Conservation (phyloP, 2,797 vertebrate genomes). For the Enoplosus armatus region DNA sequence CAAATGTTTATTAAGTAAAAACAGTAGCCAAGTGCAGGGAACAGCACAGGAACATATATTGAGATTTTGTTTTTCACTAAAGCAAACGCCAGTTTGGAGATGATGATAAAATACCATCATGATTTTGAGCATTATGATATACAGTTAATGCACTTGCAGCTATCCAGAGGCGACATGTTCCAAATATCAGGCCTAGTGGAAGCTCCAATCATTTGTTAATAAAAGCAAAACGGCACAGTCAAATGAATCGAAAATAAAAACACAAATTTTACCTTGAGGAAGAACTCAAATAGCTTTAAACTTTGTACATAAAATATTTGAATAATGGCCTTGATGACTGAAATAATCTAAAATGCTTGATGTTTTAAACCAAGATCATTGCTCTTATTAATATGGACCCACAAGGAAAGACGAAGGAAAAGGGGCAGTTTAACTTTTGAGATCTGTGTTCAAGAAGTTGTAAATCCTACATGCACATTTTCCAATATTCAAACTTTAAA, state of each 20-base stretch:
- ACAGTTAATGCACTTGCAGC: neutral
- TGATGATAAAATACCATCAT: neutral
- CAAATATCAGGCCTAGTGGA: neutral
- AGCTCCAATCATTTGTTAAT: neutral
- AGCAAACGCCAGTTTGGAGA: conserved; percentile 1
- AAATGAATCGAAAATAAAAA: conserved; percentile 2
- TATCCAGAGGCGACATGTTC: neutral
- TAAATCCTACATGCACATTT: neutral
- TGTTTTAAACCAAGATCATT: neutral
- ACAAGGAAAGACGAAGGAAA: neutral
- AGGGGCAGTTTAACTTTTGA: neutral
- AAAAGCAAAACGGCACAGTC: neutral
- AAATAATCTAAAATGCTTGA: neutral
- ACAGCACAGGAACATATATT: conserved; percentile 8
- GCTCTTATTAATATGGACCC: neutral
- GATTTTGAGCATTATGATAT: conserved; percentile 10
- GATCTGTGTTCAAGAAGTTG: neutral
- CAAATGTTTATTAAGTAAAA: conserved; percentile 58
- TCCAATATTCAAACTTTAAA: neutral
- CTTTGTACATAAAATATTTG: conserved; percentile 39
- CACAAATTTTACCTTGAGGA: conserved; percentile 25
- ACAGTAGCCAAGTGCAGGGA: conserved; percentile 14
- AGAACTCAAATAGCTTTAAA: conserved; percentile 18
- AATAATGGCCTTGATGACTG: neutral
- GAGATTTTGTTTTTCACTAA: conserved; percentile 2